Conservation (phyloP, 2,797 vertebrate species). For the Sebastes wilsoni region DNA sequence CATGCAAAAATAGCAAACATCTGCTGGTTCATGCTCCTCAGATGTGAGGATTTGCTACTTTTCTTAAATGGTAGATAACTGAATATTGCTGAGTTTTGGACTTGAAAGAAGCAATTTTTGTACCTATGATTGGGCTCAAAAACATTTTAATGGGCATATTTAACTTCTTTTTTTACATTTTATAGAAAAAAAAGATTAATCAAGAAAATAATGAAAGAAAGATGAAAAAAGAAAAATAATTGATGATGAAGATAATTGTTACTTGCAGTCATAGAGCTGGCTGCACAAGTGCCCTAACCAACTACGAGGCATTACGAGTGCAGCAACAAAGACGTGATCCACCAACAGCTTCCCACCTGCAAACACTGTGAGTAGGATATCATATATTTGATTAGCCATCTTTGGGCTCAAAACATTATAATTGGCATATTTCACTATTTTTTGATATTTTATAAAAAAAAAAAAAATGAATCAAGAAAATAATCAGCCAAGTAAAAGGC, state of each 20-base stretch:
- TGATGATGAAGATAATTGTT: too few species aligned
- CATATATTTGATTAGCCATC: neutral
- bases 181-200: too few species aligned
- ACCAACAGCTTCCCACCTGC: neutral
- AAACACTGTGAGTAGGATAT: neutral
- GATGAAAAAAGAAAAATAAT: too few species aligned
- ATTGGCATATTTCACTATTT: neutral
- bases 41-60: neutral
- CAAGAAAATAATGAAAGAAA: too few species aligned
- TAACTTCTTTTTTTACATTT: too few species aligned
- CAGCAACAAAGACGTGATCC: neutral
- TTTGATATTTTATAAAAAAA: neutral
- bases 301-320: too few species aligned
- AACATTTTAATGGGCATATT: neutral
- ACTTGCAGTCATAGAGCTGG: too few species aligned
- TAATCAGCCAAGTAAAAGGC: neutral
- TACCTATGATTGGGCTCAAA: neutral
- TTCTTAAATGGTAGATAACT: neutral
- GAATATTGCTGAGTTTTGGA: neutral
- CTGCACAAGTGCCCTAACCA: too few species aligned
- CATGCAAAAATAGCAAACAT: neutral
- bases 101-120: neutral
- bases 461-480: neutral
- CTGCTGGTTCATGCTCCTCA: neutral
- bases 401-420: neutral